Conservation (phyloP, 2,113 vertebrate genomes). For the Oryzias curvinotus region DNA sequence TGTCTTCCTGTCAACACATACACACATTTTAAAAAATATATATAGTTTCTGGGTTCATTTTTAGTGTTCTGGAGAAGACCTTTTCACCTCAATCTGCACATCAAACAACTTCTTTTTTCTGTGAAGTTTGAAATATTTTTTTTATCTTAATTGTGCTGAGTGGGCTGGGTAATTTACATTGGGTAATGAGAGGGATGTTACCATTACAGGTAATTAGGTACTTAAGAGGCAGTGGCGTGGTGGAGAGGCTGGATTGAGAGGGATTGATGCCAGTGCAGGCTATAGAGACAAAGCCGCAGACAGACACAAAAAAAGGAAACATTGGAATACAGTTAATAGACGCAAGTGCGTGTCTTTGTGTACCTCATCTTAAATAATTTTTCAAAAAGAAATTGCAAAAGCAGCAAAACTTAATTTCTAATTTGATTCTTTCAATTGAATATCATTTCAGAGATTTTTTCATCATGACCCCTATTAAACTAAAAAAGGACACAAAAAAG, state of each 20-base stretch:
- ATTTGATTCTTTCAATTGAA: slow-evolving; percentile 53
- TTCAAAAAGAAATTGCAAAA: slow-evolving; percentile 37
- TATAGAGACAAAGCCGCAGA: slow-evolving; percentile 44
- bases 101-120: slow-evolving; percentile 80
- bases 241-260: slow-evolving; percentile 60
- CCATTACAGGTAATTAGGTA: slow-evolving; percentile 83
- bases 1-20: slow-evolving; percentile 18
- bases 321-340: slow-evolving; percentile 10
- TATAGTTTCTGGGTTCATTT: slow-evolving; percentile 64
- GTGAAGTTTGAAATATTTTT: slow-evolving; percentile 73
- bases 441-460: slow-evolving; percentile 49
- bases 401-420: slow-evolving; percentile 34
- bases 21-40: slow-evolving; percentile 20
- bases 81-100: slow-evolving; percentile 65
- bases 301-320: slow-evolving; percentile 20
- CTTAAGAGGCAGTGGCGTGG: slow-evolving; percentile 74
- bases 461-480: slow-evolving; percentile 32
- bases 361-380: slow-evolving; percentile 38
- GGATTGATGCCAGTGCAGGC: slow-evolving; percentile 32
- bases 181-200: slow-evolving; percentile 83
- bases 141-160: slow-evolving; percentile 80
- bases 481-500: slow-evolving; percentile 24
- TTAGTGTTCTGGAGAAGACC: slow-evolving; percentile 36
- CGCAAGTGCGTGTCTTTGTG: background rate
- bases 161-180: slow-evolving; percentile 79